Evolutionary conservation across 2,888 invertebrate species (phyloP), one percentile per base, ranked within the genome.

Genomic region (Mechanitis messenoides): DNA sequence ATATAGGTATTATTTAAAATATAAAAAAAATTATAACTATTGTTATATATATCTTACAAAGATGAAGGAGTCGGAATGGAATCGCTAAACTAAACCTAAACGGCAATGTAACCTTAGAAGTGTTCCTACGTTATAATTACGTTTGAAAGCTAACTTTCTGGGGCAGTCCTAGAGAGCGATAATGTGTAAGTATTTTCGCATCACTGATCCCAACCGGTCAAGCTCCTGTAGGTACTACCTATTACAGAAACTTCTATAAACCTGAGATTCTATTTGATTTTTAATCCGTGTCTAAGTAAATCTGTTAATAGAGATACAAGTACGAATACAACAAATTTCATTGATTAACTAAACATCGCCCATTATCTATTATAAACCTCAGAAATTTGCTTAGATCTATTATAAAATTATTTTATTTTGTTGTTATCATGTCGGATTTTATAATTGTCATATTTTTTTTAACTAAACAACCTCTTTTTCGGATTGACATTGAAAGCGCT

Each of bases 161-260:
- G 75, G 72, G 74, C 75, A 73, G 72, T 71, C 75, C 79, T 82
- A 85, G 85, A 86, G 85, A 86, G 83, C 84, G 70, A 81, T 80
- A 47, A 50, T 31, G 7, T 31, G 31, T 50, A 31, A n/a, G 31
- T 80, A 81, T 81, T 80, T 79, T 71, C 69, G 69, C 70, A 69
- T 74, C 72, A 77, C 77, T 78, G 74, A 72, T 72, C 72, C 72
- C 75, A 77, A 78, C 82, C 80, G 73, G 28, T 50, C 31, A 50
- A 50, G 2, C 50, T 28, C 9, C 5, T 5, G 31, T 50, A 20
- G 20, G 20, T 20, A 20, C 20, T 20, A 20, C 20, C 20, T 20
- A 20, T 20, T 20, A 50, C 11, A 31, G 7, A 50, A 31, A 28
- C n/a, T 47, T n/a, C 2, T 4, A 31, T 50, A 50, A 12, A 31